phyloP scores from a whole-genome alignment of 2,888 invertebrate genomes.

The Dasysyrphus albostriatus region DNA sequence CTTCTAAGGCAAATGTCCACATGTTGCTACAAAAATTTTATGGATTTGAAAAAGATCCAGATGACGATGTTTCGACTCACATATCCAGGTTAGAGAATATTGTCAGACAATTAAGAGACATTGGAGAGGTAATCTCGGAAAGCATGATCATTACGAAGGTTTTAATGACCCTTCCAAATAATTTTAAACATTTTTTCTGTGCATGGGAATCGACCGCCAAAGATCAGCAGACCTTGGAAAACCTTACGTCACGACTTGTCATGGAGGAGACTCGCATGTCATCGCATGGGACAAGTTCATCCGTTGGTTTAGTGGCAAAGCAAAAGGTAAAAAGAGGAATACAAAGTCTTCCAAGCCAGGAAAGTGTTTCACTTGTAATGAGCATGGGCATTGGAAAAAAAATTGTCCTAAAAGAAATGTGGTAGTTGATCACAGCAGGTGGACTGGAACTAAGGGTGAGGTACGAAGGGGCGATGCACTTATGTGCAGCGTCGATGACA shows the following conservation, averaged over 20 bases:
- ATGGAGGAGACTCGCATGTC: slow-evolving; percentile 75
- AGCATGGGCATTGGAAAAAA: slow-evolving; percentile 73
- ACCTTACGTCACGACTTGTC: slow-evolving; percentile 74
- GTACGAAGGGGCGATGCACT: slow-evolving; percentile 17
- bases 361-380: slow-evolving; percentile 74
- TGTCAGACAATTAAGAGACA: slow-evolving; percentile 59
- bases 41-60: slow-evolving; percentile 51
- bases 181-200: too few relatives aligned
- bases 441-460: slow-evolving; percentile 20
- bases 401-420: slow-evolving; percentile 48
- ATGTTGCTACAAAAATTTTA: slow-evolving; percentile 78
- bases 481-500: slow-evolving; percentile 1
- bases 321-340: slow-evolving; percentile 25
- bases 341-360: slow-evolving; percentile 15
- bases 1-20: slow-evolving; percentile 76
- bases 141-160: slow-evolving; percentile 76
- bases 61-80: slow-evolving; percentile 65
- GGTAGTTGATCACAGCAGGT: neutral
- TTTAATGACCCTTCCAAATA: slow-evolving; percentile 74
- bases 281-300: slow-evolving; percentile 19
- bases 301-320: slow-evolving; percentile 33
- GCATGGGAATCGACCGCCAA: too few relatives aligned
- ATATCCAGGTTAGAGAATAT: slow-evolving; percentile 56
- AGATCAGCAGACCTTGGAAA: slow-evolving; percentile 73
- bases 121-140: slow-evolving; percentile 61